Evolutionary conservation across 2,888 invertebrate genomes (phyloP).

Genomic region (Operophtera brumata): DNA sequence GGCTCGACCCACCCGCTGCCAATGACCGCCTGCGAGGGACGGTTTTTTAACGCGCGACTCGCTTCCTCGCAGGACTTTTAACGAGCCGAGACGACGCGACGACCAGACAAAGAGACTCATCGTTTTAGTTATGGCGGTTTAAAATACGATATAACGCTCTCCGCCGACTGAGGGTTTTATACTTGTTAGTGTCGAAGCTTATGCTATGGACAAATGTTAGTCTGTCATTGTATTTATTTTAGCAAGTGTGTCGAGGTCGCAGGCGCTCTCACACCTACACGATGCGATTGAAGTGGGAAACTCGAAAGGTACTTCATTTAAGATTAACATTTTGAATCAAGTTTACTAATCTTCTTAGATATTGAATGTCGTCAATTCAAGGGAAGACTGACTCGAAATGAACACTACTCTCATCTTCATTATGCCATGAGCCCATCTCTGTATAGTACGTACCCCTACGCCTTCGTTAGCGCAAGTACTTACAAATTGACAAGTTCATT

Average conservation of each 20-base stretch:
- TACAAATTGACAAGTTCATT: too few relatives aligned
- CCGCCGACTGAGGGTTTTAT: slow-evolving; percentile 7
- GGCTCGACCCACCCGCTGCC: slow-evolving; percentile 76
- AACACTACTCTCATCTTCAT: too few relatives aligned
- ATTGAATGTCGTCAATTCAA: too few relatives aligned
- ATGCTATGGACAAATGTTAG: slow-evolving; percentile 31
- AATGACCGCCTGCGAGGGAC: slow-evolving; percentile 77
- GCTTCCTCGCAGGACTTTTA: slow-evolving; percentile 65
- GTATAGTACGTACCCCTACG: too few relatives aligned
- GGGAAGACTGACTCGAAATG: too few relatives aligned
- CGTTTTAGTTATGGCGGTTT: slow-evolving; percentile 33
- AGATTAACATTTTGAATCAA: neutral
- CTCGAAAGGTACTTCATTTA: slow-evolving; percentile 21
- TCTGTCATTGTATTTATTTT: slow-evolving; percentile 34
- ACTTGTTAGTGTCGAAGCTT: slow-evolving; percentile 17
- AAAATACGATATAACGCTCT: slow-evolving; percentile 29
- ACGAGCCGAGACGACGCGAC: slow-evolving; percentile 49
- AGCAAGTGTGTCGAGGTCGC: slow-evolving; percentile 57
- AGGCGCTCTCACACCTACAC: slow-evolving; percentile 45
- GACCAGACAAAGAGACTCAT: slow-evolving; percentile 50
- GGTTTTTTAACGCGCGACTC: slow-evolving; percentile 69
- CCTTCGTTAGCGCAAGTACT: too few relatives aligned
- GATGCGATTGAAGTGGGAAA: slow-evolving; percentile 27
- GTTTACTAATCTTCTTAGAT: too few relatives aligned
- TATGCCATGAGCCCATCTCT: too few relatives aligned